Conservation (phyloP, 23 tunicate genomes). For the Aplidium turbinatum region DNA sequence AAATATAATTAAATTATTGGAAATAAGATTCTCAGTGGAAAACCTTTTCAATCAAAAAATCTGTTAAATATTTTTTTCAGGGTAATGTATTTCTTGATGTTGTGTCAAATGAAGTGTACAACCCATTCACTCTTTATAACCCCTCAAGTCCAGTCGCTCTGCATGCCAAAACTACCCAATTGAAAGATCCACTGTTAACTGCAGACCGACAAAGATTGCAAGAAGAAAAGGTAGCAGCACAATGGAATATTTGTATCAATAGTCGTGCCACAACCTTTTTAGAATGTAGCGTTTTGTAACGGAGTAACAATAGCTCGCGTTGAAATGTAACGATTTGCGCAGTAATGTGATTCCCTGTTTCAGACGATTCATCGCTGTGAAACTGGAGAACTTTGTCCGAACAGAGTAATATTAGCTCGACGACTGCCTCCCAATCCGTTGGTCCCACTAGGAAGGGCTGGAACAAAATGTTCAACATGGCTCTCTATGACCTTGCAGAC, state of each 20-base stretch:
- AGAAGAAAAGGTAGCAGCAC: conserved; percentile 54
- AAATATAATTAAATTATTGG: no score
- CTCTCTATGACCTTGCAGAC: conserved; percentile 54
- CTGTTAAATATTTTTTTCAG: conserved; percentile 35
- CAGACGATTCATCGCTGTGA: conserved; percentile 56
- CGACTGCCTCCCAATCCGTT: conserved; percentile 68
- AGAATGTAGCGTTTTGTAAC: not conserved
- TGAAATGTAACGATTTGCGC: not conserved
- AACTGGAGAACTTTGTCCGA: conserved; percentile 53
- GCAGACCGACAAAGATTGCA: conserved; percentile 57
- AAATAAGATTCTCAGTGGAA: no score
- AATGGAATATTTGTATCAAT: not conserved
- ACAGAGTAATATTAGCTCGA: conserved; percentile 32
- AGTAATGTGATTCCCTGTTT: not conserved
- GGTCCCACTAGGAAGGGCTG: conserved; percentile 71
- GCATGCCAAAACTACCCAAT: conserved; percentile 38
- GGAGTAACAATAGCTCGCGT: not conserved
- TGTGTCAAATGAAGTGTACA: conserved; percentile 58
- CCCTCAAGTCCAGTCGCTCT: conserved; percentile 28
- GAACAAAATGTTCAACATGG: conserved; percentile 55
- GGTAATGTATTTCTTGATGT: conserved; percentile 76
- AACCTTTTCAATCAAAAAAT: no score
- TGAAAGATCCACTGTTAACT: conserved; percentile 62
- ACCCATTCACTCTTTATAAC: conserved; percentile 51
- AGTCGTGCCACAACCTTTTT: not conserved